Base-by-base conservation (phyloP, 2,888 invertebrate species). In the Morinoia aosen region DNA sequence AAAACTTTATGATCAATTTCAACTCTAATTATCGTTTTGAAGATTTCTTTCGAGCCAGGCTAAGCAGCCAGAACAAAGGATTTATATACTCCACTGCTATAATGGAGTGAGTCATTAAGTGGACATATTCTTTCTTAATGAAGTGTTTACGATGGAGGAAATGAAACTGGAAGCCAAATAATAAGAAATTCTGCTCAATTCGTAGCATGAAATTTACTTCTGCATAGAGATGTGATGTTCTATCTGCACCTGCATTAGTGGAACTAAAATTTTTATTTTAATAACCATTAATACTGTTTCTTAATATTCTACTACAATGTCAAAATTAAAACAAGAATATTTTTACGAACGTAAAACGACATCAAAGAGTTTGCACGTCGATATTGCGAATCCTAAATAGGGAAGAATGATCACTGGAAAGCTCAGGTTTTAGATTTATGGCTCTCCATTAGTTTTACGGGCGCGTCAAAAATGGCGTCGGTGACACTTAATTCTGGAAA, bases 381-480 rank as follows among this genome's bases (percentile, higher is more conserved):
- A 76, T 76, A 76, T 33, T 33, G 33, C 76, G 33, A 25, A 33
- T 76, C 76, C 76, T 76, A 76, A 76, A 76, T 76, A 76, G 76
- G 76, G 25, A 76, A 76, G 76, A 76, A 76, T 76, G 19, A 76
- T 76, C 76, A 76, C 76, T 76, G 76, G 76, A 76, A 76, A 19
- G 76, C 76, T 76, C 76, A 33, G 76, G 76, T 19, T 76, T 76
- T 76, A 76, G 76, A 76, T 76, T 76, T 76, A 76, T 76, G 76
- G 76, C 76, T 76, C 76, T 76, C 76, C 76, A 76, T 76, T 76
- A 76, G 76, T 76, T 76, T 76, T 76, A 76, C 76, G 76, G 76
- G 76, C 76, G 25, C 19, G 76, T 76, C 76, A 76, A 76, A 76
- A 76, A 76, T 76, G 76, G 76, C 76, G 76, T 33, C 76, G 76